Evolutionary conservation across 1,140 invertebrate species (phyloP).

Genomic region (Brachionus angularis): DNA sequence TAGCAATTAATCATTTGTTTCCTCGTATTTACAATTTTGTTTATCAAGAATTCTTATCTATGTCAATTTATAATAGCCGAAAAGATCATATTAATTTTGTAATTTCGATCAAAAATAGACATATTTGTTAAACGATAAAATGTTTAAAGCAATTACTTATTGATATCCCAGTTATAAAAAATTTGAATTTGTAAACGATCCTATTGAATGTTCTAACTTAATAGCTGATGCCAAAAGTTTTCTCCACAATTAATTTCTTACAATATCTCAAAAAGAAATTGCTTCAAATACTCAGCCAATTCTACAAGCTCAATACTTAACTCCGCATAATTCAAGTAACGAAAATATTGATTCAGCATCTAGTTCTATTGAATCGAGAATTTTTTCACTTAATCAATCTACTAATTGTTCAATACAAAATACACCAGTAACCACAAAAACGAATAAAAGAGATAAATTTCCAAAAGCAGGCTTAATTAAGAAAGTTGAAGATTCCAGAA

Average conservation of each 20-base stretch:
- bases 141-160: constrained; percentile 23
- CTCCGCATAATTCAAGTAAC: background rate
- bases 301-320: background rate
- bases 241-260: background rate
- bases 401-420: background rate
- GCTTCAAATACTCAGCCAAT: background rate
- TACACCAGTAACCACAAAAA: background rate
- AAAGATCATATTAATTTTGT: constrained; percentile 8
- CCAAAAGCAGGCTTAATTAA: background rate
- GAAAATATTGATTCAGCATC: background rate
- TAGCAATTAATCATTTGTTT: constrained; percentile 21
- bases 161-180: constrained; percentile 8
- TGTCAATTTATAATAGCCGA: background rate
- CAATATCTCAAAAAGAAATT: background rate
- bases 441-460: background rate
- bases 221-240: background rate
- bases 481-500: constrained; percentile 11
- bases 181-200: constrained; percentile 17
- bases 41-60: constrained; percentile 19
- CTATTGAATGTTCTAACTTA: background rate
- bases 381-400: background rate
- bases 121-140: constrained; percentile 10
- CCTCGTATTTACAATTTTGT: constrained; percentile 13
- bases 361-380: background rate
- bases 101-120: constrained; percentile 12